Evolutionary conservation across 2,113 vertebrate species (phyloP), one percentile per base, ranked within the genome.

Genomic region (Oostethus manadensis): DNA sequence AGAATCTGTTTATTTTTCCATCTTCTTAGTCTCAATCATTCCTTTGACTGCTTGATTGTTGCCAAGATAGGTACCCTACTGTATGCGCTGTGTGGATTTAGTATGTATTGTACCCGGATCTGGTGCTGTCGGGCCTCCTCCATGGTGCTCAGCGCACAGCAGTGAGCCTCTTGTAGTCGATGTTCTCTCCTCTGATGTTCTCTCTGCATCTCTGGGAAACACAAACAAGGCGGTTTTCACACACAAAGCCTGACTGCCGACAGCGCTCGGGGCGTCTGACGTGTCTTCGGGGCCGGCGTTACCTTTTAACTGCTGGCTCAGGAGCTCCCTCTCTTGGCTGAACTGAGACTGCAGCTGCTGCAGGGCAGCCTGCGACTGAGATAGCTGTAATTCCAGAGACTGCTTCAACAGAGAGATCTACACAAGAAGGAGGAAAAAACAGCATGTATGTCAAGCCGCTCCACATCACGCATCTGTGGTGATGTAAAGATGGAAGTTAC

Each of bases 381-480:
- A 96, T 76, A 98, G 84, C 88, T 99, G 97, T 77, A 98, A 88
- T 89, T 99, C 95, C 88, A 99, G 88, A n/a, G 93, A 98, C 88
- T 98, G 95, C 68, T 98, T 99, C 79, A 98, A 80, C 53, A 98
- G 84, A 18, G 96, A 98, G 84, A 99, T 99, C 97, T 99, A 84
- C 5, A 20, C 38, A 13, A 7, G 38, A 15, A 16, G 13, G 50
- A 8, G 22, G 8, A 21, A 5, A 35, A 21, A 13, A 20, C 53
- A 21, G 14, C 38, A 40, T 40, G 13, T 11, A 40, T 40, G 38
- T 40, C 38, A 40, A 13, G 4, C 10, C 13, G 23, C 23, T 14
- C 49, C 11, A 8, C 21, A 15, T 1, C 65, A 51, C 1, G 11
- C 6, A 3, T 22, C 60, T 46, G 49, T 46, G 50, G 17, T 20